phyloP scores from a whole-genome alignment of 2,113 vertebrate species.

The Tragelaphus imberbis region DNA sequence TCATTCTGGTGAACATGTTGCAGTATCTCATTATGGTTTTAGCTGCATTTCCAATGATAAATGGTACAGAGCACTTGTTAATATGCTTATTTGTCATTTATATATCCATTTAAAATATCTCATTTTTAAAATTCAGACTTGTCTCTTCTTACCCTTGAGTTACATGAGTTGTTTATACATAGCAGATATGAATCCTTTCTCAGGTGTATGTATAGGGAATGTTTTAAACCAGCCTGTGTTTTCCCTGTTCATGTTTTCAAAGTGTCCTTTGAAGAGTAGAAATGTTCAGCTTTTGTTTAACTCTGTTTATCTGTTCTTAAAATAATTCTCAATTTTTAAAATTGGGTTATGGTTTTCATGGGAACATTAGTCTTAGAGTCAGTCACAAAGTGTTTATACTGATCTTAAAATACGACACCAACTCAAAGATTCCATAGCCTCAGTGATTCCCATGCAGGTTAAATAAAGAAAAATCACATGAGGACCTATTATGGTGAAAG shows the following conservation, averaged over 20 bases:
- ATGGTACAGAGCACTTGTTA: background rate
- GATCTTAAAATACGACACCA: background rate
- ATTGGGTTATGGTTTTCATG: background rate
- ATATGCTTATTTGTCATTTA: background rate
- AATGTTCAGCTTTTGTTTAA: background rate
- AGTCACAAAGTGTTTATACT: background rate
- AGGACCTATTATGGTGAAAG: background rate
- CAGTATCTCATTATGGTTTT: background rate
- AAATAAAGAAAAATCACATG: background rate
- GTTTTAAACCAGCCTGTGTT: background rate
- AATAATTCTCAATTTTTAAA: background rate
- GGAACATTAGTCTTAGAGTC: background rate
- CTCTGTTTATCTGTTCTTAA: background rate
- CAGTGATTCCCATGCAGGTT: background rate
- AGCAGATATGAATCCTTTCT: background rate
- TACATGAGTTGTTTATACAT: background rate
- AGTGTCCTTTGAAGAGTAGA: background rate
- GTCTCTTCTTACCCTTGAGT: background rate
- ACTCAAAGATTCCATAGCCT: background rate
- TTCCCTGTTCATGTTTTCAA: background rate
- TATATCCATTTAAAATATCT: background rate
- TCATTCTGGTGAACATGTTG: background rate
- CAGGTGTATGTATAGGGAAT: background rate
- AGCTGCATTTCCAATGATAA: background rate
- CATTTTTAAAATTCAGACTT: background rate